Conservation (phyloP, 2,797 vertebrate genomes). For the Danio albolineatus region DNA sequence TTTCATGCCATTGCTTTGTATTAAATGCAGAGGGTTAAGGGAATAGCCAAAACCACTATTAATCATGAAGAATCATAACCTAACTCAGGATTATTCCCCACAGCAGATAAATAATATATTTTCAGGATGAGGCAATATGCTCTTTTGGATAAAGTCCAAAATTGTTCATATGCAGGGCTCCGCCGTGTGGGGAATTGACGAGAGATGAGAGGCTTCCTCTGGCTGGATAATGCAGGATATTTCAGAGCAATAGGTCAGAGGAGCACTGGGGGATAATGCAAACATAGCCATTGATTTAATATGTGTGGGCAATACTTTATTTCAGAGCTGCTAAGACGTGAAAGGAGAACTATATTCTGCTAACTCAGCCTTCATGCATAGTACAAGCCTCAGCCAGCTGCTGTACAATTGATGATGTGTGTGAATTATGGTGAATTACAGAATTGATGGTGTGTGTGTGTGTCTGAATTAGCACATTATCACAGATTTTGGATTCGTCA, state of each 20-base stretch:
- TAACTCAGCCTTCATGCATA: slow-evolving; percentile 19
- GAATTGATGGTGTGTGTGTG: not conserved
- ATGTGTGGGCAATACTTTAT: slow-evolving; percentile 37
- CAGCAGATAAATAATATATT: slow-evolving; percentile 37
- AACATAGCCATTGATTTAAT: slow-evolving; percentile 52
- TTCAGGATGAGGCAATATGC: slow-evolving; percentile 25
- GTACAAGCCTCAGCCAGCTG: not conserved
- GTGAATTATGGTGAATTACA: not conserved
- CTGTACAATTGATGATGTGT: slow-evolving; percentile 14
- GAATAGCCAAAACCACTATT: slow-evolving; percentile 27
- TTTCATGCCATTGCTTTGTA: not conserved
- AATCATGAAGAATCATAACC: slow-evolving; percentile 37
- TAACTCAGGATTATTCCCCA: slow-evolving; percentile 13
- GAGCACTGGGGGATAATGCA: slow-evolving; percentile 35
- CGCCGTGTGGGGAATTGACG: slow-evolving; percentile 16
- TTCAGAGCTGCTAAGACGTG: not conserved
- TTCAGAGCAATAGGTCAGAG: slow-evolving; percentile 43
- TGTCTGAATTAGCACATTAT: slow-evolving; percentile 8
- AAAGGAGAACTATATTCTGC: slow-evolving; percentile 15
- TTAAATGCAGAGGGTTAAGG: not conserved
- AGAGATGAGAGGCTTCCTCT: slow-evolving; percentile 21
- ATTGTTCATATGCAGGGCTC: slow-evolving; percentile 18
- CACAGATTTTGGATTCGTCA: not conserved
- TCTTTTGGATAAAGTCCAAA: slow-evolving; percentile 26
- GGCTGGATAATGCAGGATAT: slow-evolving; percentile 2